Conservation (phyloP, 2,888 invertebrate genomes). For the Rotaria sp. region DNA sequence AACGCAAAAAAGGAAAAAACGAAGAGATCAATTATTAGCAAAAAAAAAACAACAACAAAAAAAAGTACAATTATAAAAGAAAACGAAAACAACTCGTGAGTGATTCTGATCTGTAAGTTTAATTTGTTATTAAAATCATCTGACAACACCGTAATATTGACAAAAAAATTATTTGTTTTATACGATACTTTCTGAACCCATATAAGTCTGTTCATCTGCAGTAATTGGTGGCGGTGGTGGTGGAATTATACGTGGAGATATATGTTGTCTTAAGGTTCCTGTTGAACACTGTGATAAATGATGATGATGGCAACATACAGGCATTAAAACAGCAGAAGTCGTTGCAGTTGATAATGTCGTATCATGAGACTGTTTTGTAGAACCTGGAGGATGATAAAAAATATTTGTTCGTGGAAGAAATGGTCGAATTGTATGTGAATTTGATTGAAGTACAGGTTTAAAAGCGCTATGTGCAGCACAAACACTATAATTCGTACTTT, state of each 20-base stretch:
- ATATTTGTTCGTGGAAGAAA: slow-evolving; percentile 20
- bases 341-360: background rate
- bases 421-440: slow-evolving; percentile 17
- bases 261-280: background rate
- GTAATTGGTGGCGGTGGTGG: background rate
- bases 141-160: background rate
- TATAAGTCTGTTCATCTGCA: background rate
- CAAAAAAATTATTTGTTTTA: background rate
- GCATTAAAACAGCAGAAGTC: background rate
- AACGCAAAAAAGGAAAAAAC: background rate
- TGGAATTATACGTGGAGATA: background rate
- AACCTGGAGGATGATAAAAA: background rate
- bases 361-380: background rate
- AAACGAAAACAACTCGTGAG: background rate
- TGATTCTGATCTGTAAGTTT: background rate
- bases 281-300: slow-evolving; percentile 15
- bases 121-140: background rate
- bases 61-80: slow-evolving; percentile 17
- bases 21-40: background rate
- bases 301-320: slow-evolving; percentile 19
- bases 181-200: slow-evolving; percentile 5
- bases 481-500: background rate
- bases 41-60: background rate
- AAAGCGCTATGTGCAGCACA: background rate
- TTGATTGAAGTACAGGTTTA: background rate